Percentiles rank a stretch among this genome's conserved stretches.
Conservation (phyloP, 2,113 vertebrate species). For the Muntiacus muntjak region DNA sequence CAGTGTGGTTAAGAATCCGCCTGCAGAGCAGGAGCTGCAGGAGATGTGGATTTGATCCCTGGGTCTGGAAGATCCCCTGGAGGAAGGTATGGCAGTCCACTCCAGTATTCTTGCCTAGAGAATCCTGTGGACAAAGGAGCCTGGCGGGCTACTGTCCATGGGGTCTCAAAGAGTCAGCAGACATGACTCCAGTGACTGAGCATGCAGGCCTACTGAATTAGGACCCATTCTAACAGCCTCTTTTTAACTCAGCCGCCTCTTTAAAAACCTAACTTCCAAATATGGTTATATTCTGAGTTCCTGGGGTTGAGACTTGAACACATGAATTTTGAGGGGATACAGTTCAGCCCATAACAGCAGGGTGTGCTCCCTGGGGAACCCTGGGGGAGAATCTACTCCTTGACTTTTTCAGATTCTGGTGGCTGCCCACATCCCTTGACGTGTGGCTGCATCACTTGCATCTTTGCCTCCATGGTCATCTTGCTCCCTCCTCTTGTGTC, state of each 20-base stretch:
- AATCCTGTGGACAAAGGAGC: not conserved
- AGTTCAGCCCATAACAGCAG: not conserved
- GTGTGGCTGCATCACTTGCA: not conserved
- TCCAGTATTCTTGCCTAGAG: not conserved
- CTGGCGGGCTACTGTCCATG: not conserved
- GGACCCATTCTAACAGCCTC: not conserved
- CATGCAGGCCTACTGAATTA: not conserved
- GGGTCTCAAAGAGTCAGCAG: not conserved
- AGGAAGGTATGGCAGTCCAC: not conserved
- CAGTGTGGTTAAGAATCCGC: not conserved
- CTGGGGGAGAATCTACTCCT: not conserved
- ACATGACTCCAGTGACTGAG: not conserved
- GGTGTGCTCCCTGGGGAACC: fast-evolving
- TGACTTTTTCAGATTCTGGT: too few relatives aligned
- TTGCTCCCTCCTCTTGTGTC: not conserved
- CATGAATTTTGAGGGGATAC: not conserved
- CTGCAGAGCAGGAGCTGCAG: not conserved
- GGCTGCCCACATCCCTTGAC: not conserved
- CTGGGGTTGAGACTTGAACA: not conserved
- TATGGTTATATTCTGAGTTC: not conserved
- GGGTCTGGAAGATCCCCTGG: not conserved
- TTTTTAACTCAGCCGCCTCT: not conserved
- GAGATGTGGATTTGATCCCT: not conserved
- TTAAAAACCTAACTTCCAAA: not conserved
- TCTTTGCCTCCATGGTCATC: not conserved